Evolutionary conservation across 2,797 vertebrate genomes (phyloP), one percentile per base, ranked within the genome.

Genomic region (Sebastes hopkinsi): DNA sequence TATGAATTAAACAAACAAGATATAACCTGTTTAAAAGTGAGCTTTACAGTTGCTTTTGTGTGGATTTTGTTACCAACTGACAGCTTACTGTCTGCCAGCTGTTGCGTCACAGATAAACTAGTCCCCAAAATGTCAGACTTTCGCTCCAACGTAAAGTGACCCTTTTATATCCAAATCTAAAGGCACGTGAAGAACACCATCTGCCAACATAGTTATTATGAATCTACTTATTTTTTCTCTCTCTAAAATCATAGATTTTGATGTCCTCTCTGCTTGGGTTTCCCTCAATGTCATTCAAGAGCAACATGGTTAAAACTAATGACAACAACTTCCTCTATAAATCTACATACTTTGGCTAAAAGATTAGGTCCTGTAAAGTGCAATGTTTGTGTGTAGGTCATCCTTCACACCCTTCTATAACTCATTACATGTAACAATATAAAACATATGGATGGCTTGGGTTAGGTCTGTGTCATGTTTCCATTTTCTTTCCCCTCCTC

Each of bases 291-390:
- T 58, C 46, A 46, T 30, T 64, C 38, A n/a, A 36, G 27, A 86
- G 56, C 29, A 77, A 71, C 76, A 75, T 8, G 16, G 14, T 54
- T 70, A 13, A 87, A 87, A 77, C 69, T 58, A 34, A 68, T 22
- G 66, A 80, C 52, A 60, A 12, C 52, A 29, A 50, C 72, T 66
- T 60, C 25, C 54, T 50, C 29, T 54, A 54, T 75, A 64, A 80
- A 80, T 82, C 77, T 56, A 76, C 73, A 83, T 58, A 80, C 88
- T 91, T 92, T 90, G 87, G 92, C 77, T 88, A 81, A 82, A 88
- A 71, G 78, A 82, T 82, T 22, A 83, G 62, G 56, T 84, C 80
- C 74, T 61, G 70, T 92, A 94, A 95, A 94, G 93, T 95, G 94
- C 94, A 91, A 79, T 16, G 34, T 86, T 59, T 73, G 75, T 73